A percentile compares a stretch with the other conserved stretches of the same genome.
Evolutionary conservation across 35 echinoderm and acorn worm species (phyloP).

Genomic region (Ophiothrix spiculata): DNA sequence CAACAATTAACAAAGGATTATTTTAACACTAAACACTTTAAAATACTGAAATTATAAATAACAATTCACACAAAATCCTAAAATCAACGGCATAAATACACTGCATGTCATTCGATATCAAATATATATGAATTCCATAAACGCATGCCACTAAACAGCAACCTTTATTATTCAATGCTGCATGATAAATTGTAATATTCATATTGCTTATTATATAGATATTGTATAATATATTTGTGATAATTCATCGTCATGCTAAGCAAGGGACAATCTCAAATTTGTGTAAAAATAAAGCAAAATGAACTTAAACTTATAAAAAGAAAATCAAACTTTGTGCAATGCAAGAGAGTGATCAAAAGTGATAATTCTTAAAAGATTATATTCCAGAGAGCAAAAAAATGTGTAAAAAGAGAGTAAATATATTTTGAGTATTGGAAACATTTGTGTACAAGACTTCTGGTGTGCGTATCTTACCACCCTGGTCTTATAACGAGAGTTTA

Average conservation of each 20-base stretch:
- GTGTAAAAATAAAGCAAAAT: not conserved
- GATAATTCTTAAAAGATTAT: not conserved
- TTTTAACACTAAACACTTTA: not conserved
- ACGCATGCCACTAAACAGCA: not conserved
- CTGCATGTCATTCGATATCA: not conserved
- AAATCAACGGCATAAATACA: not conserved
- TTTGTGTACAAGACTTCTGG: not conserved
- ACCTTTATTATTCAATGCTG: too few relatives aligned
- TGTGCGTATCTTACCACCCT: not conserved
- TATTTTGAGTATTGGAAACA: not conserved
- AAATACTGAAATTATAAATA: not conserved
- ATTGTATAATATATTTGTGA: not conserved
- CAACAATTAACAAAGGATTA: not conserved
- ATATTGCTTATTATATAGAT: not conserved
- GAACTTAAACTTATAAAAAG: not conserved
- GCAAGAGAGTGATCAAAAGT: not conserved
- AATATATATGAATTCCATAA: not conserved
- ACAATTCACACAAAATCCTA: not conserved
- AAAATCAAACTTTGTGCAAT: not conserved
- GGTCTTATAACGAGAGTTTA: not conserved
- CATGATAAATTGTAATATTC: too few relatives aligned
- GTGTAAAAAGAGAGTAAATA: not conserved
- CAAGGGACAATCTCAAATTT: not conserved
- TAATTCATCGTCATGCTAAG: not conserved
- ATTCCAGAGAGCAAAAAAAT: not conserved